A percentile compares a stretch with the other conserved stretches of the same genome.
These are phyloP conservation scores for Apistogramma diplotaenia DNA, from an alignment of 2,113 vertebrate genomes.

Conservation along the genomic window DNA sequence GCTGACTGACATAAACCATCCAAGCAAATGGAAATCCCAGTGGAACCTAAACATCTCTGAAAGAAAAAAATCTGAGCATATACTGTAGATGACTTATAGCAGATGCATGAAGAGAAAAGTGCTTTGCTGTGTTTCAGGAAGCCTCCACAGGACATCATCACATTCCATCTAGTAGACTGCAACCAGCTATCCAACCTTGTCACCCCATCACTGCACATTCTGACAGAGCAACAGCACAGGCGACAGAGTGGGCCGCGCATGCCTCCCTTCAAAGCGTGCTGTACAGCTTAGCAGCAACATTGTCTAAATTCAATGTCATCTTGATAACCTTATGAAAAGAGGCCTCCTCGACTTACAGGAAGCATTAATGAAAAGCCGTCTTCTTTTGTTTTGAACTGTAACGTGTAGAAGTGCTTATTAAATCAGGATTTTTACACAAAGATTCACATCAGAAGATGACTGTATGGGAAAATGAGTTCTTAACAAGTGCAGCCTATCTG, in stretches of 20 bases:
- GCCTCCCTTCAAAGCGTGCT: neutral
- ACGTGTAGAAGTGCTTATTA: constrained; percentile 14
- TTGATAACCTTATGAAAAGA: constrained; percentile 32
- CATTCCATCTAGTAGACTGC: constrained; percentile 1
- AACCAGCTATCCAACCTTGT: neutral
- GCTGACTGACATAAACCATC: constrained; percentile 14
- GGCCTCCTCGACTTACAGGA: constrained; percentile 11
- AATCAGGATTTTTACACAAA: constrained; percentile 32
- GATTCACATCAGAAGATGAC: constrained; percentile 9
- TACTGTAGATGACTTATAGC: neutral
- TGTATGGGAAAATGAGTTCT: constrained; percentile 23
- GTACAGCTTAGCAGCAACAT: neutral
- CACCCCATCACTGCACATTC: constrained; percentile 6
- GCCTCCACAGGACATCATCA: neutral
- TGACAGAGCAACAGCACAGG: constrained; percentile 6
- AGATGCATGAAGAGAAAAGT: neutral
- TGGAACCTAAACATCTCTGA: neutral
- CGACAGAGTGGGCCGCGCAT: neutral
- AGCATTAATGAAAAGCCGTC: constrained; percentile 1
- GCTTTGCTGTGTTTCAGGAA: neutral
- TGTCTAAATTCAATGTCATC: constrained; percentile 33
- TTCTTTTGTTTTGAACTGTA: constrained; percentile 23
- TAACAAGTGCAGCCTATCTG: constrained; percentile 39
- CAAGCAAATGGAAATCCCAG: constrained; percentile 24
- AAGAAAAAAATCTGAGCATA: neutral